Percentiles rank a stretch among this genome's conserved stretches.
Evolutionary conservation across 2,888 invertebrate genomes (phyloP).

Genomic region (Drosophila pseudotakahashii): DNA sequence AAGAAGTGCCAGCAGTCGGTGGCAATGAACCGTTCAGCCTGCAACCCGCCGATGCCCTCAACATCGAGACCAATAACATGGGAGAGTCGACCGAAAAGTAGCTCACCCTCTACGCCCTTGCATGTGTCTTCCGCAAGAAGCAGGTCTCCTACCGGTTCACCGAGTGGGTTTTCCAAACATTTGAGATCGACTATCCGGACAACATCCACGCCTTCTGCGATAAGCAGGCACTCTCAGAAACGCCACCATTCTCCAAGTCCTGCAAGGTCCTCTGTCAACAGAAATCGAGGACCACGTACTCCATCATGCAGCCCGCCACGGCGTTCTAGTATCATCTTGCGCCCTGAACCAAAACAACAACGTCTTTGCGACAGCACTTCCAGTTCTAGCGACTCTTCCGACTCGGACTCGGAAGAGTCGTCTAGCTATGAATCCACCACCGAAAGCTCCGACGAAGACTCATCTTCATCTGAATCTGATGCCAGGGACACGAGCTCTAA

Average conservation of each 20-base stretch:
- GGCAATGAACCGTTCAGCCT: background rate
- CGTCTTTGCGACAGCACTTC: background rate
- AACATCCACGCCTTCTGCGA: background rate
- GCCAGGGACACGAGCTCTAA: background rate
- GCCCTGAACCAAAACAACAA: background rate
- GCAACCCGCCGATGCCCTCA: background rate
- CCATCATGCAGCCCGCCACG: conserved; percentile 12
- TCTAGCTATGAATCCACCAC: conserved; percentile 34
- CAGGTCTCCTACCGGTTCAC: background rate
- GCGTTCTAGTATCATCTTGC: background rate
- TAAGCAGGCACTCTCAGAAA: background rate
- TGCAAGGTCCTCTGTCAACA: background rate
- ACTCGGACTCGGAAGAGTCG: background rate
- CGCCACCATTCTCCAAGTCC: background rate
- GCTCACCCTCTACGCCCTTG: background rate
- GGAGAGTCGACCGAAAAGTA: background rate
- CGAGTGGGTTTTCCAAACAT: background rate
- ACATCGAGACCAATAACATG: background rate
- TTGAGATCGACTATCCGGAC: background rate
- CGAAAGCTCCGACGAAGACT: conserved; percentile 19
- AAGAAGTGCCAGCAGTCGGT: background rate
- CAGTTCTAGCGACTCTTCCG: conserved; percentile 2
- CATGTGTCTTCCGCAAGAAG: background rate
- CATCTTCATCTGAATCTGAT: conserved; percentile 8
- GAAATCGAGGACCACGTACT: conserved; percentile 7